Evolutionary conservation across 2,113 vertebrate genomes (phyloP).

Genomic region (Rhinoptilus africanus): DNA sequence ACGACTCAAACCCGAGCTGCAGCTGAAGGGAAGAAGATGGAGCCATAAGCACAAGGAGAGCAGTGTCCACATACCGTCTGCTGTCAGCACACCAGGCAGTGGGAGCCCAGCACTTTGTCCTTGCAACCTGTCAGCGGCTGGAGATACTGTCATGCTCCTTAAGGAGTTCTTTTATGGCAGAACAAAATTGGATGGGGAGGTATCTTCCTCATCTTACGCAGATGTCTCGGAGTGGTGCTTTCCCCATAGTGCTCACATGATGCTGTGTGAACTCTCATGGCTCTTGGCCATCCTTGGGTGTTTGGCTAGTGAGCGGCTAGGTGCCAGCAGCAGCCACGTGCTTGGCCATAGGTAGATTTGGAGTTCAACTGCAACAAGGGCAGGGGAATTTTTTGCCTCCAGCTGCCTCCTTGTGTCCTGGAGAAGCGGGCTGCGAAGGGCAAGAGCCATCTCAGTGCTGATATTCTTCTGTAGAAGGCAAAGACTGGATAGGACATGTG

Average conservation of each 20-base stretch:
- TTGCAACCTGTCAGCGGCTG: neutral
- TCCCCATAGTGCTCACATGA: neutral
- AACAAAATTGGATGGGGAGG: neutral
- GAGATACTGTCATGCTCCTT: neutral
- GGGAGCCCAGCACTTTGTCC: neutral
- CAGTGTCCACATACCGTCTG: neutral
- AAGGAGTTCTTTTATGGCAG: neutral
- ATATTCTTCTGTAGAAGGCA: neutral
- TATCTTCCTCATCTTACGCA: neutral
- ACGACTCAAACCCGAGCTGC: neutral
- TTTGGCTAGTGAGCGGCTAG: neutral
- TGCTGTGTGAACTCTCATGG: neutral
- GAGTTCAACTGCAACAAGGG: neutral
- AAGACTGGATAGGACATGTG: neutral
- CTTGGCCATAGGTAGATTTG: neutral
- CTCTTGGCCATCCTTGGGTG: neutral
- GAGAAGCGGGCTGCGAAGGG: neutral
- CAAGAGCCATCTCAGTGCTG: neutral
- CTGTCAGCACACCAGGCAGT: fast-evolving
- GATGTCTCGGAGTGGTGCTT: neutral
- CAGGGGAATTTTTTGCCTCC: neutral
- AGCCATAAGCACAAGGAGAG: neutral
- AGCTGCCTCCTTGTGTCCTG: neutral
- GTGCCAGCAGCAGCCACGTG: fast-evolving
- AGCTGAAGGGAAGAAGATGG: neutral